Conservation (phyloP, 2,888 invertebrate species). For the Conomelus anceps region DNA sequence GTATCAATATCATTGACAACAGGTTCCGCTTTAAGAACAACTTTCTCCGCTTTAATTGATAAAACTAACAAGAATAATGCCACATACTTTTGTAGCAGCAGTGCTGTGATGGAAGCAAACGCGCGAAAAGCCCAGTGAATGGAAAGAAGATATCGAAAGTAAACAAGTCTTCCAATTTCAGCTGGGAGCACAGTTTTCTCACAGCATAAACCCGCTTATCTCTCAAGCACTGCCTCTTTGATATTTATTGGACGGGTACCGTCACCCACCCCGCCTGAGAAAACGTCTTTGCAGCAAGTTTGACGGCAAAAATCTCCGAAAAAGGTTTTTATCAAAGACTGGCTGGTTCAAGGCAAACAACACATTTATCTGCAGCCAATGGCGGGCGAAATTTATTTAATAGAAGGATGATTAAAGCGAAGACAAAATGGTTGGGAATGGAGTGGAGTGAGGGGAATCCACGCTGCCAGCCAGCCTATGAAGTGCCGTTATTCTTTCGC, state of each 20-base stretch:
- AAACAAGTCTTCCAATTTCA: not conserved
- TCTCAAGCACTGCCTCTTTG: not conserved
- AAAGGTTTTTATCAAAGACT: not conserved
- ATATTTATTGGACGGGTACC: not conserved
- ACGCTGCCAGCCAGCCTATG: too few species aligned
- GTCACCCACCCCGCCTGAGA: not conserved
- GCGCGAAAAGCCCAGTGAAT: not conserved
- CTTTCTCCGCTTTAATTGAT: too few species aligned
- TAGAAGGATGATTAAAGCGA: not conserved
- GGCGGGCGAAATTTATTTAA: not conserved
- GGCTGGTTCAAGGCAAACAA: not conserved
- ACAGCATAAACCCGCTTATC: not conserved
- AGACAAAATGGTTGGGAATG: not conserved
- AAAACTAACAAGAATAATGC: too few species aligned
- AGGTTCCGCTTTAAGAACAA: too few species aligned
- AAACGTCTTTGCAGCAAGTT: not conserved
- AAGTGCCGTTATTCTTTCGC: not conserved
- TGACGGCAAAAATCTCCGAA: not conserved
- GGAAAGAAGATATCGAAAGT: not conserved
- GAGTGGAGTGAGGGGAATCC: not conserved
- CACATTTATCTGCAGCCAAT: not conserved
- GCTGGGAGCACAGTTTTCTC: not conserved
- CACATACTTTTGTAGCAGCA: not conserved
- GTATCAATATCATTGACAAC: too few species aligned
- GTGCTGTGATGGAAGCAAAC: not conserved